Evolutionary conservation across 2,888 invertebrate genomes (phyloP).

Genomic region (Drosophila barbarae): DNA sequence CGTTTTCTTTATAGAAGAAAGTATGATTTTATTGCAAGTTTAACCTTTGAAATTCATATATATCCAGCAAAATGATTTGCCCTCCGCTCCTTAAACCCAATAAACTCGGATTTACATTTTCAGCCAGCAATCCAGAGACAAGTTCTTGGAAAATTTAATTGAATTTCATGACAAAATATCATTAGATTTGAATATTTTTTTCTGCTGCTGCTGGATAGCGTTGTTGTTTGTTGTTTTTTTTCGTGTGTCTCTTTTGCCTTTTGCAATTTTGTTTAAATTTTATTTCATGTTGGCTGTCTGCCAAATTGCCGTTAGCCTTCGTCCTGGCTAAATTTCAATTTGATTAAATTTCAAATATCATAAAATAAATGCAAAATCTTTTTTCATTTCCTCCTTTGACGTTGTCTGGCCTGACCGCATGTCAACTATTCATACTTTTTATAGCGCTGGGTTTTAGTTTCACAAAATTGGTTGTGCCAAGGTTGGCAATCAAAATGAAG

Average conservation of each 20-base stretch:
- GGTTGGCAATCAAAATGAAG: conserved; percentile 1
- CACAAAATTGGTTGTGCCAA: conserved; percentile 1
- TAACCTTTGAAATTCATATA: neutral
- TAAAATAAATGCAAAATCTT: conserved; percentile 28
- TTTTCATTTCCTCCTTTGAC: conserved; percentile 13
- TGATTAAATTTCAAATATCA: conserved; percentile 52
- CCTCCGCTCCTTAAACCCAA: neutral
- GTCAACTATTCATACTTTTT: conserved; percentile 2
- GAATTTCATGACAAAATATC: conserved; percentile 59
- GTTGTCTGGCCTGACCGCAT: conserved; percentile 1
- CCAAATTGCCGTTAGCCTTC: conserved; percentile 39
- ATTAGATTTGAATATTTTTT: conserved; percentile 42
- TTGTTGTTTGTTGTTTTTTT: conserved; percentile 4
- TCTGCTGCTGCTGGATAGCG: conserved; percentile 13
- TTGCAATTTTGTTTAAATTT: conserved; percentile 50
- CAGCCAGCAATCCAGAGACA: conserved; percentile 22
- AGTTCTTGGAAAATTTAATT: conserved; percentile 55
- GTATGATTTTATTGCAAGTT: conserved; percentile 4
- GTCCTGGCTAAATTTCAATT: conserved; percentile 58
- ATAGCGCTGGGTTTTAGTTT: conserved; percentile 20
- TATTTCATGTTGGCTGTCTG: conserved; percentile 37
- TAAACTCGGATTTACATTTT: conserved; percentile 14
- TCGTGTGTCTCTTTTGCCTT: conserved; percentile 1
- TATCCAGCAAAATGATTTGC: neutral
- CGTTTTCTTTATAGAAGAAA: neutral